These are phyloP conservation scores for Panthera tigris DNA, from an alignment of 2,113 vertebrate species.

Conservation along the genomic window DNA sequence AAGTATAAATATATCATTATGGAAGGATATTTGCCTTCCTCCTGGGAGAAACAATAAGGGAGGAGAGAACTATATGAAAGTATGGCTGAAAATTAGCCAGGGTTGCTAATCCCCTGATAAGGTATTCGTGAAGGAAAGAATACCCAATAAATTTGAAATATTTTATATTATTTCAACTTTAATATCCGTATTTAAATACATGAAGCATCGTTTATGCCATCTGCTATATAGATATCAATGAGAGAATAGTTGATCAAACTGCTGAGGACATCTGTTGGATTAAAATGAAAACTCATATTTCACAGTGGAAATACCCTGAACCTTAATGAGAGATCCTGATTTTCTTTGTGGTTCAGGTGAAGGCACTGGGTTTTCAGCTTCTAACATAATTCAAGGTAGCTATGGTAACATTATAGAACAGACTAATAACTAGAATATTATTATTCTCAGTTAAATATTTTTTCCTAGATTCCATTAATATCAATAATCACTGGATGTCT, in stretches of 20 bases:
- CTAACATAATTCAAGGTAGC: not conserved
- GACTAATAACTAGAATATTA: not conserved
- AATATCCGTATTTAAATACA: constrained; percentile 59
- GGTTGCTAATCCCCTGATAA: not conserved
- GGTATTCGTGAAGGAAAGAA: not conserved
- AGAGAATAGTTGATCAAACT: constrained; percentile 71
- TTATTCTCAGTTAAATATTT: not conserved
- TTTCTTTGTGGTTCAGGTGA: not conserved
- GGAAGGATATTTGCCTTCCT: not conserved
- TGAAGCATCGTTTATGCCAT: constrained; percentile 72
- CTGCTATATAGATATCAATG: constrained; percentile 64
- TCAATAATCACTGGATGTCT: not conserved
- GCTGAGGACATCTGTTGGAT: constrained; percentile 70
- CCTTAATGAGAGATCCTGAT: not conserved
- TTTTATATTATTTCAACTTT: constrained; percentile 47
- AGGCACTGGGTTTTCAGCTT: not conserved
- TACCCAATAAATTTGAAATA: constrained; percentile 40
- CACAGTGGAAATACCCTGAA: constrained; percentile 19
- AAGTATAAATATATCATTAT: constrained; percentile 2
- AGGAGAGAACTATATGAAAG: not conserved
- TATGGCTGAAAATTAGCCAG: constrained; percentile 47
- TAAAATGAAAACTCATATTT: constrained; percentile 51
- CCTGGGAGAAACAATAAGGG: constrained; percentile 20
- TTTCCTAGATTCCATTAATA: not conserved
- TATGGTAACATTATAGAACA: not conserved